Base-by-base conservation (phyloP, 2,888 invertebrate genomes). In the Meloe dianella region DNA sequence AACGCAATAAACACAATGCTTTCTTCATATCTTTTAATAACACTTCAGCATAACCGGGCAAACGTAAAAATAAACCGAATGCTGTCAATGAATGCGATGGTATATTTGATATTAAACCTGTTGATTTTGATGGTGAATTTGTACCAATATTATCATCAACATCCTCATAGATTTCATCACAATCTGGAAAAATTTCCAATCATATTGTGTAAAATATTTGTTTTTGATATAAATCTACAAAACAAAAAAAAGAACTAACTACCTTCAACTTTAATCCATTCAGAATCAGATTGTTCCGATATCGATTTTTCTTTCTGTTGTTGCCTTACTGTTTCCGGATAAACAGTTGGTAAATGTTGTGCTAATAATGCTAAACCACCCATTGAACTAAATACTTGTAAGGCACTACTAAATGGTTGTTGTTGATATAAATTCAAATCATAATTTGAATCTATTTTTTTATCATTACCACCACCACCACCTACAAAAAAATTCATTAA, bases 11-110 rank as follows among this genome's bases (percentile, higher is more conserved):
- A 80, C 94, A 95, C 77, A 94, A 92, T 0, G 97, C 97, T 70
- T 92, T 89, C 73, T 93, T 89, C 76, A 93, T 91, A 82, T 95
- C 94, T 73, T 90, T 89, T 29, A 97, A 86, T 70, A 97, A 83
- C 56, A 96, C 93, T 81, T 94, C 95, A 0, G 96, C 96, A 82
- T 96, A 97, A 1, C 95, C 93, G 0, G 96, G 95, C 75, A 97
- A 85, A 74, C 95, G 89, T 24, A 97, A 86, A 81, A 97, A 94
- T 67, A 97, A 85, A 0, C 95, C 95, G 80, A 97, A 94, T 14
- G 96, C 96, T 1, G 95, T 92, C 71, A 97, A 87, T 57, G 96
- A 95, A 85, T 97, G 97, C 63, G 95, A 92, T 7, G 97, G 96
- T 64, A 93, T 91, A 61, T 89, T 88, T n/a, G 88, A 87, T 8